Conservation (phyloP, 2,113 vertebrate species). For the Campylorhamphus procurvoides region DNA sequence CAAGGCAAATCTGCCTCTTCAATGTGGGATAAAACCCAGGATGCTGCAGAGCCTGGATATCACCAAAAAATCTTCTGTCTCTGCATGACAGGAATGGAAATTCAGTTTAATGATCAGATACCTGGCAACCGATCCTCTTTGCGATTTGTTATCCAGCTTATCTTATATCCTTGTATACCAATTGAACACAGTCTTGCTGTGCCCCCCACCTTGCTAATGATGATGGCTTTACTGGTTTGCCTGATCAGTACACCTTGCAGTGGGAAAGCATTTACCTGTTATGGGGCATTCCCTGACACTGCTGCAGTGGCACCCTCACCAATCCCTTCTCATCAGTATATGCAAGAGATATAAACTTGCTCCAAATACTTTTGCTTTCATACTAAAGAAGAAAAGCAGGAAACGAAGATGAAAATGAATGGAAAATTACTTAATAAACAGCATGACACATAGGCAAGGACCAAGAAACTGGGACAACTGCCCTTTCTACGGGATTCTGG, state of each 20-base stretch:
- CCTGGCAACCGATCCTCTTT: background rate
- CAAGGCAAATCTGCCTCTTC: background rate
- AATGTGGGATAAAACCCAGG: background rate
- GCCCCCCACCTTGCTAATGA: background rate
- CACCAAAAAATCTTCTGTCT: background rate
- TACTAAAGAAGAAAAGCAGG: background rate
- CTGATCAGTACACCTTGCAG: background rate
- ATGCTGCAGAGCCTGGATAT: background rate
- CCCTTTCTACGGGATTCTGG: background rate
- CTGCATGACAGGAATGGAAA: background rate
- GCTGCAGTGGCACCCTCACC: background rate
- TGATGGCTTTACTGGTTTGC: background rate
- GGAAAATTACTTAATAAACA: conserved; percentile 3
- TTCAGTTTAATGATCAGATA: background rate
- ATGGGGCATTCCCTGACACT: background rate
- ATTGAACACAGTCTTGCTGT: accelerated
- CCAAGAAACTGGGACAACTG: background rate
- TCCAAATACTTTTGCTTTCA: background rate
- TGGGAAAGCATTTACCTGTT: background rate
- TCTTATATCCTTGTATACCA: background rate
- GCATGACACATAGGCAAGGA: background rate
- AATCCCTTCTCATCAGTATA: background rate
- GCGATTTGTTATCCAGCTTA: background rate
- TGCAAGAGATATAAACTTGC: background rate
- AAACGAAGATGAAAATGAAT: background rate